Evolutionary conservation across 2,888 invertebrate species (phyloP).

Genomic region (Cephalotes varians): DNA sequence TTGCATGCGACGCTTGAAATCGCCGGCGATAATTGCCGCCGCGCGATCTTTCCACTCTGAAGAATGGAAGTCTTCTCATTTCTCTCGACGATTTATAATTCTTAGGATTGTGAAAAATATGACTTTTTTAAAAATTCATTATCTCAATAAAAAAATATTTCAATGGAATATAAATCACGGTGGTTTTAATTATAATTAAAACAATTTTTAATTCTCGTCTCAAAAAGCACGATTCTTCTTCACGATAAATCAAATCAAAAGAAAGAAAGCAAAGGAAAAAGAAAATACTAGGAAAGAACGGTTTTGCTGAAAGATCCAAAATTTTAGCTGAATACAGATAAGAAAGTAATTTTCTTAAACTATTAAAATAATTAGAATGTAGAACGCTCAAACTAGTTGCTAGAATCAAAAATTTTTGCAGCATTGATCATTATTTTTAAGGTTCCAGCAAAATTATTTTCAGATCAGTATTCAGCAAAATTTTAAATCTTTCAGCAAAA

Average conservation of each 20-base stretch:
- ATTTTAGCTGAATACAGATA: too few species aligned
- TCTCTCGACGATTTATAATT: not conserved
- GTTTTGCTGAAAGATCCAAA: too few species aligned
- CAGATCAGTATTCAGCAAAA: too few species aligned
- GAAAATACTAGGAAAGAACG: too few species aligned
- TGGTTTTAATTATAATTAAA: not conserved
- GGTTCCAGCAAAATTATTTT: too few species aligned
- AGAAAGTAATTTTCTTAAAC: too few species aligned
- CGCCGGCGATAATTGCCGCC: slow-evolving; percentile 66
- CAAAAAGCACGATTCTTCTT: not conserved
- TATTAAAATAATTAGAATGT: too few species aligned
- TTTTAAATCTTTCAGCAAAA: too few species aligned
- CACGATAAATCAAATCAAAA: not conserved
- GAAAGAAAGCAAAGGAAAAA: not conserved
- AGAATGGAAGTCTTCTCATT: not conserved
- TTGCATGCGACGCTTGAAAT: slow-evolving; percentile 61
- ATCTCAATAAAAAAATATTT: not conserved
- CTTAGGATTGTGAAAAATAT: not conserved
- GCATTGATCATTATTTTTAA: too few species aligned
- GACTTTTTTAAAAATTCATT: not conserved
- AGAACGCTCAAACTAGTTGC: too few species aligned
- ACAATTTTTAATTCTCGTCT: not conserved
- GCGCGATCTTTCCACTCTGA: slow-evolving; percentile 47
- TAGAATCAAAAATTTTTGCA: too few species aligned
- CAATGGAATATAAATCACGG: not conserved